These are phyloP conservation scores for Pan troglodytes DNA, from an alignment of 2,113 vertebrate genomes.

Conservation along the genomic window NHGRI_mPanTro3-v2.1_pri NC_072403.2:102729501-102730000, in stretches of 20 bases:
- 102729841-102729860: conserved; percentile 32
- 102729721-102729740: not conserved
- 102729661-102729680: conserved; percentile 35
- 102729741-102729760: not conserved
- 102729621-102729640: conserved; percentile 51
- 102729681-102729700: not conserved
- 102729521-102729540: conserved; percentile 14
- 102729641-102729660: conserved; percentile 1
- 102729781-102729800: not conserved
- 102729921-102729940: not conserved
- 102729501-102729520: not conserved
- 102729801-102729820: not conserved
- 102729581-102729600: conserved; percentile 32
- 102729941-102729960: not conserved
- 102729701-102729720: not conserved
- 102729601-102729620: conserved; percentile 37
- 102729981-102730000: not conserved
- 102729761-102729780: conserved; percentile 11
- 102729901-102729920: not conserved
- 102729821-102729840: not conserved
- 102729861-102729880: conserved; percentile 11
- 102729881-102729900: conserved; percentile 14
- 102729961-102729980: not conserved
- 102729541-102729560: not conserved
- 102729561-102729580: not conserved